Percentiles rank a stretch among this genome's conserved stretches.
Conservation (phyloP, 2,113 vertebrate genomes). For the Otolemur garnettii region DNA sequence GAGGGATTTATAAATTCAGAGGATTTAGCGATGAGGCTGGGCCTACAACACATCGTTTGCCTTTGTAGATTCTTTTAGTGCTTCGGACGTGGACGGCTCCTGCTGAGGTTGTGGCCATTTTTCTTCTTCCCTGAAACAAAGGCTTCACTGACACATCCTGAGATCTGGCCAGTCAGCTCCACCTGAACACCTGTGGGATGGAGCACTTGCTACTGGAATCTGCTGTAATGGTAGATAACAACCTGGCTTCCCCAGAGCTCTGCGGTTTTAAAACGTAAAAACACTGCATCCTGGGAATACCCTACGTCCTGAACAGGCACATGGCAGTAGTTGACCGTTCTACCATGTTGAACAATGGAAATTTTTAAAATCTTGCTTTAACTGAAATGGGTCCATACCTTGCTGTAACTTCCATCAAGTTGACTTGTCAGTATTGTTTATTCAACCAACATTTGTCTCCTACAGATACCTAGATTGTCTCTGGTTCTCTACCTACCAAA, state of each 20-base stretch:
- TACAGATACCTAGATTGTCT: not conserved
- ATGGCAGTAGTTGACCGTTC: not conserved
- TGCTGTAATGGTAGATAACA: not conserved
- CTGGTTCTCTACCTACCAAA: not conserved
- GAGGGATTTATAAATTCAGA: not conserved
- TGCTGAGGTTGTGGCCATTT: not conserved
- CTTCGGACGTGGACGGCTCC: not conserved
- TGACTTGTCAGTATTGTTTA: not conserved
- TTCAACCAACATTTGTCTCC: not conserved
- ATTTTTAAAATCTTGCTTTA: not conserved
- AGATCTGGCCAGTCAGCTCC: not conserved
- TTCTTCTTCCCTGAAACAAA: not conserved
- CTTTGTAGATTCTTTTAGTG: not conserved
- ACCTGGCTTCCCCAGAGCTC: not conserved
- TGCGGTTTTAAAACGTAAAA: not conserved
- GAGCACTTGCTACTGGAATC: not conserved
- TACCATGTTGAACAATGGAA: not conserved
- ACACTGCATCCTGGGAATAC: not conserved
- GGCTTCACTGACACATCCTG: not conserved
- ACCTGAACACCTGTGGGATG: not conserved
- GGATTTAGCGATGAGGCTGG: not conserved
- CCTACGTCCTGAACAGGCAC: not conserved
- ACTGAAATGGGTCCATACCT: not conserved
- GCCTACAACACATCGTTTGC: not conserved
- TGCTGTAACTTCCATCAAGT: not conserved